These are phyloP conservation scores for Ceyx melanurus DNA, from an alignment of 2,113 vertebrate genomes.

Conservation along the genomic window DNA sequence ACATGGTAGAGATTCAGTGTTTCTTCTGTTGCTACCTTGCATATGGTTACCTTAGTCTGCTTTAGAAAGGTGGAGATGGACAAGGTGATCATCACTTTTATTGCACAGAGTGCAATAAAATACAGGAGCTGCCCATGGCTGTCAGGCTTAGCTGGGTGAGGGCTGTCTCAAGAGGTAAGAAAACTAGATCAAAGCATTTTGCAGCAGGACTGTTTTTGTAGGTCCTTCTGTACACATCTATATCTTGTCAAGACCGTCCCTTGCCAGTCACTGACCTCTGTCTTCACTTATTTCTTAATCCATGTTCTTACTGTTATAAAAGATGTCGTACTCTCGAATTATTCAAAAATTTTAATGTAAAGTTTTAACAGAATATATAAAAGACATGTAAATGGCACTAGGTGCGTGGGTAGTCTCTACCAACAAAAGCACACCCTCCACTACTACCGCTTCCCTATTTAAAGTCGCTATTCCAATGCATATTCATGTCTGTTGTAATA, in stretches of 20 bases:
- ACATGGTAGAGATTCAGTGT: not conserved
- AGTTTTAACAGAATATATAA: too few relatives aligned
- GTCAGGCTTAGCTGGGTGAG: not conserved
- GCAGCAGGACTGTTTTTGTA: not conserved
- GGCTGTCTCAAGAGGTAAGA: not conserved
- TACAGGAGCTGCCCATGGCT: rapidly evolving
- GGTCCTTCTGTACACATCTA: not conserved
- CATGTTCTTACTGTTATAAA: not conserved
- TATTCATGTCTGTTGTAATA: too few relatives aligned
- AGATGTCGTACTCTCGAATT: too few relatives aligned
- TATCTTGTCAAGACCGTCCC: not conserved
- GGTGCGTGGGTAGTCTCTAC: too few relatives aligned
- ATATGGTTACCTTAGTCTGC: not conserved
- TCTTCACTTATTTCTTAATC: not conserved
- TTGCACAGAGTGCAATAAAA: too few relatives aligned
- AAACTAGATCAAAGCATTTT: not conserved
- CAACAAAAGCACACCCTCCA: too few relatives aligned
- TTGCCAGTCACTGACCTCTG: not conserved
- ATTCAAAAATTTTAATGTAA: too few relatives aligned
- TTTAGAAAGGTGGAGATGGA: not conserved
- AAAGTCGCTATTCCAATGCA: too few relatives aligned
- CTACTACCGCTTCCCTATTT: too few relatives aligned
- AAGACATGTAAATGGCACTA: too few relatives aligned
- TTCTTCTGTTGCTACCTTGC: not conserved
- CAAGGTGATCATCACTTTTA: not conserved